These are phyloP conservation scores for Lethrus apterus DNA, from an alignment of 1,140 invertebrate genomes.

Conservation along the genomic window DNA sequence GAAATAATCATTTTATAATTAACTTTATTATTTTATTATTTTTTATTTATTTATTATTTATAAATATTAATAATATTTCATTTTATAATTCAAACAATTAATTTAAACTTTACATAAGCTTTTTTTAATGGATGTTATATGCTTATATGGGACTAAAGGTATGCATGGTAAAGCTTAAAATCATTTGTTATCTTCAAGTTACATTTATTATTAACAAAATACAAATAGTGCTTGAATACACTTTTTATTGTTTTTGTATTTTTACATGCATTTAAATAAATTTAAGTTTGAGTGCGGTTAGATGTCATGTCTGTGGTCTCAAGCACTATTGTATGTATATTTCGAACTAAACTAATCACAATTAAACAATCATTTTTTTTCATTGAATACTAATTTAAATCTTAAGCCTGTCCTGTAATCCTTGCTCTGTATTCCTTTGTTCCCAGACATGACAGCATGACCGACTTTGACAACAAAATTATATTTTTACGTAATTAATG, in stretches of 20 bases:
- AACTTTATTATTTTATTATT: too few relatives aligned
- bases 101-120: too few relatives aligned
- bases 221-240: constrained; percentile 26
- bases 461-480: too few relatives aligned
- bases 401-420: not conserved
- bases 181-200: not conserved
- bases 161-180: not conserved
- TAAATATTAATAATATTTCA: too few relatives aligned
- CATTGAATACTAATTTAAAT: not conserved
- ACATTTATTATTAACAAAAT: constrained; percentile 2
- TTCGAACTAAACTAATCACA: not conserved
- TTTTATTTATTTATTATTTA: not conserved
- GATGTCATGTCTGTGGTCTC: constrained; percentile 28
- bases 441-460: constrained; percentile 9
- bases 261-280: not conserved
- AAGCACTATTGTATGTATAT: constrained; percentile 24
- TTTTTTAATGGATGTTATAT: not conserved
- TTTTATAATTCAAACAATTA: too few relatives aligned
- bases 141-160: not conserved
- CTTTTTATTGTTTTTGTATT: constrained; percentile 4
- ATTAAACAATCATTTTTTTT: too few relatives aligned
- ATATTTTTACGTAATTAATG: too few relatives aligned
- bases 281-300: constrained; percentile 12
- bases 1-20: too few relatives aligned
- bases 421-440: not conserved